These are phyloP conservation scores for Anneissia japonica DNA, from an alignment of 35 echinoderm and acorn worm genomes.

Conservation along the genomic window DNA sequence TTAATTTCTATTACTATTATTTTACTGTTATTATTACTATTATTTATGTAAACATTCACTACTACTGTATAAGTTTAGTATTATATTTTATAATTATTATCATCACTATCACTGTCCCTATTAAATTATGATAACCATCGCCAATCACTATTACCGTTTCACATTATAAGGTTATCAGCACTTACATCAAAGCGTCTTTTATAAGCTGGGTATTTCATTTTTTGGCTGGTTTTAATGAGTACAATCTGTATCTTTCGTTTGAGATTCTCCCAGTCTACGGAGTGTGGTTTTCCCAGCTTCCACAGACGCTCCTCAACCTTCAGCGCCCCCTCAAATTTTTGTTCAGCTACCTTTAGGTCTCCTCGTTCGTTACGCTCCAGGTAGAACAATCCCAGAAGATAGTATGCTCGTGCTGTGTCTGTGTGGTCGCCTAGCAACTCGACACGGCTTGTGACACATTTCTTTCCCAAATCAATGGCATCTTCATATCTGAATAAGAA, in stretches of 20 bases:
- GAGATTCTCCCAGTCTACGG: conserved; percentile 63
- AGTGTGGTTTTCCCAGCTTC: conserved; percentile 77
- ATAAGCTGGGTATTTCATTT: conserved; percentile 33
- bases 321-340: conserved; percentile 72
- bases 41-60: too few relatives aligned
- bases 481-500: conserved; percentile 89
- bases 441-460: conserved; percentile 62
- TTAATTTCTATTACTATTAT: too few relatives aligned
- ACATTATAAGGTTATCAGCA: too few relatives aligned
- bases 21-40: too few relatives aligned
- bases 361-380: conserved; percentile 20
- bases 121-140: too few relatives aligned
- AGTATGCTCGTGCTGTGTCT: conserved; percentile 69
- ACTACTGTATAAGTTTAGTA: too few relatives aligned
- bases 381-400: conserved; percentile 73
- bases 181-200: conserved; percentile 64
- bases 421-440: conserved; percentile 42
- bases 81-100: too few relatives aligned
- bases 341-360: conserved; percentile 41
- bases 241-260: conserved; percentile 45
- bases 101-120: too few relatives aligned
- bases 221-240: conserved; percentile 40
- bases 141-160: too few relatives aligned
- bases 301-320: conserved; percentile 80
- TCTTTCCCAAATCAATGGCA: conserved; percentile 55